These are phyloP conservation scores for Eubucco bourcierii DNA, from an alignment of 2,113 vertebrate genomes.

Conservation along the genomic window DNA sequence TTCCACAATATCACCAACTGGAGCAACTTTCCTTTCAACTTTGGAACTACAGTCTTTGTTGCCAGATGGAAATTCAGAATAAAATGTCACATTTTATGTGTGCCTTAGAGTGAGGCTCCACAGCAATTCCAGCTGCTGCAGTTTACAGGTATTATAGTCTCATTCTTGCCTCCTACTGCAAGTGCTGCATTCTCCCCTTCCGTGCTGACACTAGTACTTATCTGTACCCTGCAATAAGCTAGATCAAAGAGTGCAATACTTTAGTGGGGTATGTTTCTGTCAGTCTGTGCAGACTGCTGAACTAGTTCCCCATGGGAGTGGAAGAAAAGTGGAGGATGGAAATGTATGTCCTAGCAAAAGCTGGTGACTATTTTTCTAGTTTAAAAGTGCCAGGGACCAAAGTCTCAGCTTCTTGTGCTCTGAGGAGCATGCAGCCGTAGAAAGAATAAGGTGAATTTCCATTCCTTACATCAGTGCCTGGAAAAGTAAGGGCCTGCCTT, in stretches of 20 bases:
- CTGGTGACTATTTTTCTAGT: background rate
- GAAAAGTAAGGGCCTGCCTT: background rate
- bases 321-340: background rate
- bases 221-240: accelerated
- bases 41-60: background rate
- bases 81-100: background rate
- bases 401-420: background rate
- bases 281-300: background rate
- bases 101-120: background rate
- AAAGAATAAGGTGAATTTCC: background rate
- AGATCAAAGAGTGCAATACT: background rate
- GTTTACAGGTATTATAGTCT: background rate
- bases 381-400: background rate
- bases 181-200: background rate
- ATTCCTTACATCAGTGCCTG: background rate
- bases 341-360: background rate
- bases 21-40: background rate
- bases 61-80: background rate
- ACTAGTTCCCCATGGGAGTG: background rate
- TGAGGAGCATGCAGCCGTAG: background rate
- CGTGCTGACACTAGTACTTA: background rate
- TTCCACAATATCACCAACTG: background rate
- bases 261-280: background rate
- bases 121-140: background rate
- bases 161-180: background rate